phyloP scores from a whole-genome alignment of 2,797 vertebrate genomes.

The Lithobates sylvaticus region DNA sequence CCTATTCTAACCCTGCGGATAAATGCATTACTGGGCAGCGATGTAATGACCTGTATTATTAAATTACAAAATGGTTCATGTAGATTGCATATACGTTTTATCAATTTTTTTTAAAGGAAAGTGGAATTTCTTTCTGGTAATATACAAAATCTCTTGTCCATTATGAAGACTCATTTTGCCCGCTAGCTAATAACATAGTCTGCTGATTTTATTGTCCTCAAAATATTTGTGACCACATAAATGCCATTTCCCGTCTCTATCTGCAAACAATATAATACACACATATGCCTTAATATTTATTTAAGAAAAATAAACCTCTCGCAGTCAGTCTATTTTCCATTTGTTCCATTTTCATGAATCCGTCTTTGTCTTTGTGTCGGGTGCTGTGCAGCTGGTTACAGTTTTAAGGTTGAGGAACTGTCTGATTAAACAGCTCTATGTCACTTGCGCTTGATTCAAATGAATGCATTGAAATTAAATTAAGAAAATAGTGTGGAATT shows the following conservation, averaged over 20 bases:
- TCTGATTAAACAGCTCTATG: conserved; percentile 34
- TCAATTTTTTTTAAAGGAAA: too few species aligned
- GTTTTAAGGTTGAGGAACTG: conserved; percentile 34
- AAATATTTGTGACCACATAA: neutral
- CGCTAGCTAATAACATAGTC: neutral
- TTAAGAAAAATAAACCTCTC: neutral
- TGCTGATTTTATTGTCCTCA: neutral
- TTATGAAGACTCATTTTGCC: neutral
- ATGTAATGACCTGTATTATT: too few species aligned
- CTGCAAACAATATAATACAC: conserved; percentile 20
- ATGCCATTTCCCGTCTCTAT: neutral
- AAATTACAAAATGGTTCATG: too few species aligned
- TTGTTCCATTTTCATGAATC: conserved; percentile 41
- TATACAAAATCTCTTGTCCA: neutral
- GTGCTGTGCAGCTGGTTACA: conserved; percentile 1
- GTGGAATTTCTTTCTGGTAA: too few species aligned
- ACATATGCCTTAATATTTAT: neutral
- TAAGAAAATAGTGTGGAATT: conserved; percentile 51
- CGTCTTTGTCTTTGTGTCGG: conserved; percentile 31
- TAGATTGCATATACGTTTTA: too few species aligned
- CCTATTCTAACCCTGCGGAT: too few species aligned
- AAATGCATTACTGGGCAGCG: too few species aligned
- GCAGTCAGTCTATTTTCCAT: conserved; percentile 3
- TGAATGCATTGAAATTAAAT: conserved; percentile 52
- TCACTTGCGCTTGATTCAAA: conserved; percentile 42